Conservation (phyloP, 2,797 vertebrate genomes). For the Ataeniobius toweri region DNA sequence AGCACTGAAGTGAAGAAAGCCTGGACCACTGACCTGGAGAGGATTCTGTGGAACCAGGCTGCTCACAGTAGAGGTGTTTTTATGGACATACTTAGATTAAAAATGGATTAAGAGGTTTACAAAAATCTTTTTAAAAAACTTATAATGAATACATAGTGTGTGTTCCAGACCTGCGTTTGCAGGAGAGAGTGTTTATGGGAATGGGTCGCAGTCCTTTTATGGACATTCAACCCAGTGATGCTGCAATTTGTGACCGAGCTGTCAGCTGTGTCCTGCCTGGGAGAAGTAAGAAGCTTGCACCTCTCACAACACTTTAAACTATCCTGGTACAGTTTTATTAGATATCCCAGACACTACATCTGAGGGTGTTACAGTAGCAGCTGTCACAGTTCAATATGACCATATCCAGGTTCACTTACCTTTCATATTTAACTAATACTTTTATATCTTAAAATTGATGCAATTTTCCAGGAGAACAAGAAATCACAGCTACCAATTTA, state of each 20-base stretch:
- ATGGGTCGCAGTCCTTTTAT: slow-evolving; percentile 82
- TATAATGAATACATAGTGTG: neutral
- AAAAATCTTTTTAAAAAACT: neutral
- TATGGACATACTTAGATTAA: neutral
- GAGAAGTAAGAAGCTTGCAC: slow-evolving; percentile 67
- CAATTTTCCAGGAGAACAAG: neutral
- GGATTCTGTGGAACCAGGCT: slow-evolving; percentile 86
- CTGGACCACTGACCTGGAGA: slow-evolving; percentile 84
- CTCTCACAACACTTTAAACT: neutral
- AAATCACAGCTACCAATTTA: neutral
- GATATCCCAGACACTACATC: neutral
- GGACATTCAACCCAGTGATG: slow-evolving; percentile 83
- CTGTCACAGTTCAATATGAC: neutral
- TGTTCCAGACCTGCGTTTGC: slow-evolving; percentile 81
- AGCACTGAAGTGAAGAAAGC: slow-evolving; percentile 80
- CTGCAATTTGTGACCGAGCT: slow-evolving; percentile 81
- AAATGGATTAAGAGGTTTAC: neutral
- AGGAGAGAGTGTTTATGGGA: slow-evolving; percentile 86
- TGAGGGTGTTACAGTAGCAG: neutral
- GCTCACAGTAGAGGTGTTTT: slow-evolving; percentile 79
- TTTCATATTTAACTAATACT: neutral
- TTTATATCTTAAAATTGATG: neutral
- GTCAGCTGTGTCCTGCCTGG: slow-evolving; percentile 68
- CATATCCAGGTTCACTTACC: neutral
- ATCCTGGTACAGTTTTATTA: neutral